Conservation (phyloP, 23 tunicate genomes). For the Halocynthia aurantium region DNA sequence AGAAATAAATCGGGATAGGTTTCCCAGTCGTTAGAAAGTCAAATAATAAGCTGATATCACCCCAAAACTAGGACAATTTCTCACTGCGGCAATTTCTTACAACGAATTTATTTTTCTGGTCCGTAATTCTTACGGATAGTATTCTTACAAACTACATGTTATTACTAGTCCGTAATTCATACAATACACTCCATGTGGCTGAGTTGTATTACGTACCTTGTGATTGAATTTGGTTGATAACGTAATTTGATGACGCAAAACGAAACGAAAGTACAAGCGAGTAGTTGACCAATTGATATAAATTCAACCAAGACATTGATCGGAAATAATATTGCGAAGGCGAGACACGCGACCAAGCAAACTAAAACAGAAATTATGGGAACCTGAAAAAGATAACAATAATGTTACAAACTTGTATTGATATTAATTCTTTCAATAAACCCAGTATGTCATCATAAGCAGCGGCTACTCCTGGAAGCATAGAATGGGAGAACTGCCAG, state of each 20-base stretch:
- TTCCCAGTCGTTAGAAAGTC: too few relatives aligned
- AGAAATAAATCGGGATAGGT: too few relatives aligned
- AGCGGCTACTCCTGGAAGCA: neutral
- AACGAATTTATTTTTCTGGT: too few relatives aligned
- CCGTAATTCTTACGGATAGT: neutral
- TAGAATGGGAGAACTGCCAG: too few relatives aligned
- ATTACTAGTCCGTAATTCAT: neutral
- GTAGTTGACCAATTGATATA: constrained; percentile 77
- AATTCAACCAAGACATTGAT: constrained; percentile 56
- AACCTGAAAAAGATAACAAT: constrained; percentile 17
- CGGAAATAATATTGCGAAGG: constrained; percentile 41
- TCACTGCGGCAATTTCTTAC: too few relatives aligned
- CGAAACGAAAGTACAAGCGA: constrained; percentile 88
- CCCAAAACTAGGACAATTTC: neutral
- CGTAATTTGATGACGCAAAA: constrained; percentile 74
- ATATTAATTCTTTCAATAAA: too few relatives aligned
- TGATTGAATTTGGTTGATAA: constrained; percentile 53
- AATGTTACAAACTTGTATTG: too few relatives aligned
- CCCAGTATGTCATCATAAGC: neutral
- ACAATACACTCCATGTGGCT: constrained; percentile 3
- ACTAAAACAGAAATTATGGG: constrained; percentile 39
- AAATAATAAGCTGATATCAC: neutral
- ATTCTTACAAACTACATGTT: neutral
- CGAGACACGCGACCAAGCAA: constrained; percentile 19
- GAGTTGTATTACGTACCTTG: constrained; percentile 27